Conservation (phyloP, 2,797 vertebrate species). For the Acridotheres tristis region DNA sequence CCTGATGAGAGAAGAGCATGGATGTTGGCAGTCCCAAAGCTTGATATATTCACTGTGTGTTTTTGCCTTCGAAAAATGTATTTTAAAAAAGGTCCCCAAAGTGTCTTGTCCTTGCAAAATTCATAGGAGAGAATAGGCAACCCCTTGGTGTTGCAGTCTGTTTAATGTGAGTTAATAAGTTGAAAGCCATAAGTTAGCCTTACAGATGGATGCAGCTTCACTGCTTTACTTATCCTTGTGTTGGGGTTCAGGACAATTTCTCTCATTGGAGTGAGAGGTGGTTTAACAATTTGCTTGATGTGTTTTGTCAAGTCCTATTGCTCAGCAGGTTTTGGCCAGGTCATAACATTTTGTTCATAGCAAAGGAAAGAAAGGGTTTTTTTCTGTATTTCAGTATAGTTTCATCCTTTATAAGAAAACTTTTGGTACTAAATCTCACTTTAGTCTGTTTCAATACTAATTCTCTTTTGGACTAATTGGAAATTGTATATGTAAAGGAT, state of each 20-base stretch:
- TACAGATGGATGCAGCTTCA: background rate
- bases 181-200: background rate
- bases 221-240: background rate
- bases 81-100: background rate
- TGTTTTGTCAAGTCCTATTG: background rate
- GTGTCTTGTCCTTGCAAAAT: background rate
- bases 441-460: background rate
- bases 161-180: background rate
- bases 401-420: background rate
- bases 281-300: background rate
- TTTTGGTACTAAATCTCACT: background rate
- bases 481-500: background rate
- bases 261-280: background rate
- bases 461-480: background rate
- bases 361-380: rapidly evolving
- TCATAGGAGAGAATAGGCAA: background rate
- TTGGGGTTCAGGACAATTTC: background rate
- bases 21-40: background rate
- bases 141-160: background rate
- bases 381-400: background rate
- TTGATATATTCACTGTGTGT: background rate
- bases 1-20: background rate
- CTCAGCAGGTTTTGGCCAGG: background rate
- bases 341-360: background rate
- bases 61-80: background rate